Base-by-base conservation (phyloP, 1,140 invertebrate genomes). In the Scaptodrosophila lebanonensis region DNA sequence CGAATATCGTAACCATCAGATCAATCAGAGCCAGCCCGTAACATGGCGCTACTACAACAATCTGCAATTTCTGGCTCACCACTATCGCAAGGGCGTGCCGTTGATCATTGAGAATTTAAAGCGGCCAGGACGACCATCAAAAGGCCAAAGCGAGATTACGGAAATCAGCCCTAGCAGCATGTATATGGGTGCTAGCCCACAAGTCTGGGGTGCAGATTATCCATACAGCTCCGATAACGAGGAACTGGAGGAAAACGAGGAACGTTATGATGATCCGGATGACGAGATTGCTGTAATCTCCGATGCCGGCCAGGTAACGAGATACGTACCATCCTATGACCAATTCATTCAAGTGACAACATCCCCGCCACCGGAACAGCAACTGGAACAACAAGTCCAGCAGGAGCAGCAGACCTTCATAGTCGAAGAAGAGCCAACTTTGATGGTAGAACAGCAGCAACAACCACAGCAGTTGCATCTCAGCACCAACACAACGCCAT, bases 51-150 rank as follows among this genome's bases (percentile, higher is more conserved):
- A 85, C 20, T 85, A 76, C 6, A 64, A 68, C 18, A 73, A 85
- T 49, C 48, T 85, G 4, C 56, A 67, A 6, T 85, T 85, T 15
- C 38, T 85, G 6, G 72, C 58, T 2, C 35, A 56, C 1, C 83
- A 85, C 20, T 85, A 69, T 20, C 73, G 83, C 30, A 85, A 83
- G 43, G 83, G 83, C 3, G 70, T 83, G 0, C 75, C 75, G 0
- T 29, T 82, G 30, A 25, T 83, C 1, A 25, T 82, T 5, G 76
- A 70, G 8, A 75, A 82, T 20, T 66, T 82, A 0, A 82, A 82
- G 22, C 51, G 62, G 6, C 69, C 76, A 0, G 75, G 75, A 0
- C 57, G 75, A 7, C 75, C 75, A 0, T 76, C 70, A 0, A 82
- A 82, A 49, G 13, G 25, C 15, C 18, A 32, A 0, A 2, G 15